phyloP scores from a whole-genome alignment of 2,888 invertebrate species.

The Cremastobaeus sp. region DNA sequence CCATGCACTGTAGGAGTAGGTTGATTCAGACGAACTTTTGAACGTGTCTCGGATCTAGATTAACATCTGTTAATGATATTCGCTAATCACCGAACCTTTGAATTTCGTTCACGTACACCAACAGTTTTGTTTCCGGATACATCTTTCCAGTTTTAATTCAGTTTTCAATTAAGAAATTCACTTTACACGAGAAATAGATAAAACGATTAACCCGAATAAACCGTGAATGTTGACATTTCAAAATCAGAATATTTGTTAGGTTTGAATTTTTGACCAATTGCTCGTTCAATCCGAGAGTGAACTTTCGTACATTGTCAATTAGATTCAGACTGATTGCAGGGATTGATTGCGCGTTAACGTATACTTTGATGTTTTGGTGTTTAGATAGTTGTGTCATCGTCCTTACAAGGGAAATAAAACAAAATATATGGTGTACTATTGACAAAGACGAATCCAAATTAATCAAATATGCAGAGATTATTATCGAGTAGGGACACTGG shows the following conservation, averaged over 20 bases:
- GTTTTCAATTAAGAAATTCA: no score
- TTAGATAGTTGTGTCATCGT: constrained; percentile 68
- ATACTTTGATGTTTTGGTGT: constrained; percentile 72
- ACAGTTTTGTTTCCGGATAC: no score
- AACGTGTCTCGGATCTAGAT: constrained; percentile 43
- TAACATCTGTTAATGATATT: constrained; percentile 32
- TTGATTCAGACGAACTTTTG: constrained; percentile 62
- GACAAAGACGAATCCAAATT: constrained; percentile 28
- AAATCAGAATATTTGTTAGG: no score
- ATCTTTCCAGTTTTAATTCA: not conserved
- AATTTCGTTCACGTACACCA: constrained; percentile 1
- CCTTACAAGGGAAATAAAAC: constrained; percentile 46
- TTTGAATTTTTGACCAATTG: constrained; percentile 48
- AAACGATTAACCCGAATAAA: no score
- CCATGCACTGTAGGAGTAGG: constrained; percentile 68
- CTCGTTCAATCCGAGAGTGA: constrained; percentile 63
- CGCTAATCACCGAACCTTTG: constrained; percentile 30
- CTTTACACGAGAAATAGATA: no score
- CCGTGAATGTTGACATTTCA: no score
- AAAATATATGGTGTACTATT: constrained; percentile 54
- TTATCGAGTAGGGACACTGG: constrained; percentile 28
- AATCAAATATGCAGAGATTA: constrained; percentile 38
- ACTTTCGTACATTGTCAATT: constrained; percentile 78
- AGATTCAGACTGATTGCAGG: constrained; percentile 78
- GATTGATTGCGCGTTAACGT: constrained; percentile 73